phyloP scores from a whole-genome alignment of 2,888 invertebrate species.

The Parnassius glacialis region DNA sequence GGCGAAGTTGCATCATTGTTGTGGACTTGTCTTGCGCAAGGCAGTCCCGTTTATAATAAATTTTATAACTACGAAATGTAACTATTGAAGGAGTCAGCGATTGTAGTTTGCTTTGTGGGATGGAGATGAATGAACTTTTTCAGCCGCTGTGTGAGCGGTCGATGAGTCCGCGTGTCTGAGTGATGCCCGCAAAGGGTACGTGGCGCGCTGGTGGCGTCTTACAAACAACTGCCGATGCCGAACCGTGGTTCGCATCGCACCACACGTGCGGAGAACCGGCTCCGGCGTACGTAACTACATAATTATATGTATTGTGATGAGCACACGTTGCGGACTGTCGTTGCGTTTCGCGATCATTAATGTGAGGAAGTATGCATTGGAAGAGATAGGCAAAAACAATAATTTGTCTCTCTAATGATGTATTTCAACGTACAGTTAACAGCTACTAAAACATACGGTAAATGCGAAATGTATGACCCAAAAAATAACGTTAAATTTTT shows the following conservation, averaged over 20 bases:
- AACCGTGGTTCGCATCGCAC: slow-evolving; percentile 13
- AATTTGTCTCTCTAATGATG: background rate
- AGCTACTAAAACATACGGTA: too few species aligned
- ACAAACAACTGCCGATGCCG: slow-evolving; percentile 52
- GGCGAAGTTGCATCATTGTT: slow-evolving; percentile 71
- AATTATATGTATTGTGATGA: background rate
- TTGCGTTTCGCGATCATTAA: slow-evolving; percentile 20
- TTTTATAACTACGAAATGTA: slow-evolving; percentile 32
- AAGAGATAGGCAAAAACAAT: slow-evolving; percentile 2
- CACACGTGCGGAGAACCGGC: slow-evolving; percentile 59
- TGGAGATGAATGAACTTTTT: slow-evolving; percentile 37
- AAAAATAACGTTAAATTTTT: too few species aligned
- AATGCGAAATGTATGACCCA: too few species aligned
- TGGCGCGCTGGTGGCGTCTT: slow-evolving; percentile 44
- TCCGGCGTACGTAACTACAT: slow-evolving; percentile 44
- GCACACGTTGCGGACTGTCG: slow-evolving; percentile 12
- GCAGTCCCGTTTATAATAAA: slow-evolving; percentile 12
- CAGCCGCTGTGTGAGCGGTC: background rate
- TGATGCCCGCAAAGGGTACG: slow-evolving; percentile 22
- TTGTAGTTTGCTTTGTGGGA: background rate
- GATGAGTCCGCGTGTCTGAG: slow-evolving; percentile 9
- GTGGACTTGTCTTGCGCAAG: slow-evolving; percentile 36
- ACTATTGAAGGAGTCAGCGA: slow-evolving; percentile 17
- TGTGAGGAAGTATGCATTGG: slow-evolving; percentile 10
- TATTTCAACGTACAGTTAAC: background rate